Evolutionary conservation across 2,888 invertebrate species (phyloP).

Genomic region (Chrysomela aeneicollis): DNA sequence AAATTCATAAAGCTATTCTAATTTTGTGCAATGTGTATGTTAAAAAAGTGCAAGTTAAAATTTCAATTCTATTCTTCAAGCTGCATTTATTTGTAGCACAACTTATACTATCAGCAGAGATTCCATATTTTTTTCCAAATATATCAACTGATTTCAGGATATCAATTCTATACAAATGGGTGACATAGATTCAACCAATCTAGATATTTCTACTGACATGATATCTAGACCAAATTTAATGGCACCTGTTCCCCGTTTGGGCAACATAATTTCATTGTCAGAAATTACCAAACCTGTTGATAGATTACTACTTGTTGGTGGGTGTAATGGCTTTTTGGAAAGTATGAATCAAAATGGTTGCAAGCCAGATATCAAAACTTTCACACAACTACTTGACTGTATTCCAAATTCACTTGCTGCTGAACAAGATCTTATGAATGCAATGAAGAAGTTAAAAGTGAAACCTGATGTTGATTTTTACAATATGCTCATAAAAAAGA

Average conservation of each 20-base stretch:
- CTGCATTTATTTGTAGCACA: too few relatives aligned
- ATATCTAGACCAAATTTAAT: slow-evolving; percentile 72
- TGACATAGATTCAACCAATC: slow-evolving; percentile 1
- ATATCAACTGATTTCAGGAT: neutral
- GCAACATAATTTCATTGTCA: slow-evolving; percentile 67
- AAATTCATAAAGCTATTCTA: too few relatives aligned
- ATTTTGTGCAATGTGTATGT: too few relatives aligned
- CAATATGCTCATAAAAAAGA: slow-evolving; percentile 85
- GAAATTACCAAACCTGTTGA: slow-evolving; percentile 70
- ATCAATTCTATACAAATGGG: neutral
- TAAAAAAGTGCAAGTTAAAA: too few relatives aligned
- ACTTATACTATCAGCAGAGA: too few relatives aligned
- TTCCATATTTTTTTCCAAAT: too few relatives aligned
- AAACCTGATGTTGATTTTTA: slow-evolving; percentile 83
- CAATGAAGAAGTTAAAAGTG: slow-evolving; percentile 68
- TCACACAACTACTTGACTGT: slow-evolving; percentile 78
- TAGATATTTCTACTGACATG: neutral
- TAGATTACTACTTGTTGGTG: slow-evolving; percentile 81
- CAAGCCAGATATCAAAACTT: slow-evolving; percentile 79
- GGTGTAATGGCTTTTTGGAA: slow-evolving; percentile 75
- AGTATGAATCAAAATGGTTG: slow-evolving; percentile 75
- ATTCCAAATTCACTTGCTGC: slow-evolving; percentile 71
- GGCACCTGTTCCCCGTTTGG: slow-evolving; percentile 67
- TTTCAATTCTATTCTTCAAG: too few relatives aligned
- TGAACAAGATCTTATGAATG: slow-evolving; percentile 73